phyloP scores from a whole-genome alignment of 2,113 vertebrate species.

The Albula goreensis region DNA sequence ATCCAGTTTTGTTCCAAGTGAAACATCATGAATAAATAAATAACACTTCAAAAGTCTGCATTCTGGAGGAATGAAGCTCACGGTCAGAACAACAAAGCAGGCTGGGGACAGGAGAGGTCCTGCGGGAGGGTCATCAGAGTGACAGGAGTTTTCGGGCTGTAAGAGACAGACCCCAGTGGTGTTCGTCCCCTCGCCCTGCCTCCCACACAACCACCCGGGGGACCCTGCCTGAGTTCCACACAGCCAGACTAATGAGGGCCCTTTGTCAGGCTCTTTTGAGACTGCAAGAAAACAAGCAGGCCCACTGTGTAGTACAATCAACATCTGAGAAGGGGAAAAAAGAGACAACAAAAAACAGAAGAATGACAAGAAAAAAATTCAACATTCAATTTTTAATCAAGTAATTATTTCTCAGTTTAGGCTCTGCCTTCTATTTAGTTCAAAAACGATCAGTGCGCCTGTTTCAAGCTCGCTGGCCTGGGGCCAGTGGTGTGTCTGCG shows the following conservation, averaged over 20 bases:
- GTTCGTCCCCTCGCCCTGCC: not conserved
- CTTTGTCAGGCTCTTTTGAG: constrained; percentile 31
- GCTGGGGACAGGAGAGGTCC: not conserved
- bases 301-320: constrained; percentile 16
- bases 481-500: constrained; percentile 13
- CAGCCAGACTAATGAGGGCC: constrained; percentile 14
- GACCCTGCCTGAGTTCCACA: not conserved
- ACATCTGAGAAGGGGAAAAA: not conserved
- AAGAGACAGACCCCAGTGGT: not conserved
- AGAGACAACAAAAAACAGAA: not conserved
- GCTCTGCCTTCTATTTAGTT: constrained; percentile 3
- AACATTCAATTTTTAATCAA: constrained; percentile 6
- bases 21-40: not conserved
- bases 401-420: constrained; percentile 29
- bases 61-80: not conserved
- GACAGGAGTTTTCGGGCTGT: not conserved
- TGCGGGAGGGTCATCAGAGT: not conserved
- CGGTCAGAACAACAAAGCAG: not conserved
- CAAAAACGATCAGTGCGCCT: not conserved
- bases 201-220: not conserved
- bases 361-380: constrained; percentile 18
- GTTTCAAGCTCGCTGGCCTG: not conserved
- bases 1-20: not conserved
- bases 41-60: not conserved
- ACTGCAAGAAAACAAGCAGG: constrained; percentile 21